Base-by-base conservation (phyloP, 2,797 vertebrate species). In the Acridotheres tristis region DNA sequence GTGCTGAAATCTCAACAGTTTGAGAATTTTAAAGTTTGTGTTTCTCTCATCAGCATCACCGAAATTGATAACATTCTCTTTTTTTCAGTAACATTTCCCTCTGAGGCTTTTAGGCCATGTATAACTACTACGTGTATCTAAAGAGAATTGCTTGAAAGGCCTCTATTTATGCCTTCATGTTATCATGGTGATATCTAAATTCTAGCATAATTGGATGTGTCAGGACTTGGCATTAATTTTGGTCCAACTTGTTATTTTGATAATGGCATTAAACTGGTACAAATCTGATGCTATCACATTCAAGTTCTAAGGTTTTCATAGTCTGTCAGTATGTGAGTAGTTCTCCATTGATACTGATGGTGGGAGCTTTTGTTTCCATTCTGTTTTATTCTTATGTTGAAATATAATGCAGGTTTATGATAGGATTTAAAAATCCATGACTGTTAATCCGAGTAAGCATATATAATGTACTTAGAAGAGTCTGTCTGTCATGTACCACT, bases 51-150 rank as follows among this genome's bases (percentile, higher is more conserved):
- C 20, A 30, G 4, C 20, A 30, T 63, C 57, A 26, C 11, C 3
- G 13, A 88, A 80, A 61, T 11, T 6, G 5, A 20, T 79, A 13
- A 25, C 38, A 16, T 73, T 73, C 0, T 69, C 23, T 43, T 43
- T 62, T 54, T 54, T 93, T 68, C n/a, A 61, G 9, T 51, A 68
- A 8, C 65, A n/a, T 5, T 88, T 86, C 32, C 27, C 53, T 74
- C 34, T 67, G 80, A 89, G 20, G 36, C 54, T 77, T 91, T 73
- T 53, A 62, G 74, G 18, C 25, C 12, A 5, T 16, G 8, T 20
- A 2, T 62, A 62, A 53, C 48, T 51, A 18, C 29, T 74, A 10
- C 0, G 0, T 42, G 5, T 69, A 36, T 67, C 57, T 78, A n/a
- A 85, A 67, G 48, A n/a, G 26, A 61, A 11, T 21, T 69, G 76